Conservation (phyloP, 1,140 invertebrate genomes). For the Sweltsa coloradensis region DNA sequence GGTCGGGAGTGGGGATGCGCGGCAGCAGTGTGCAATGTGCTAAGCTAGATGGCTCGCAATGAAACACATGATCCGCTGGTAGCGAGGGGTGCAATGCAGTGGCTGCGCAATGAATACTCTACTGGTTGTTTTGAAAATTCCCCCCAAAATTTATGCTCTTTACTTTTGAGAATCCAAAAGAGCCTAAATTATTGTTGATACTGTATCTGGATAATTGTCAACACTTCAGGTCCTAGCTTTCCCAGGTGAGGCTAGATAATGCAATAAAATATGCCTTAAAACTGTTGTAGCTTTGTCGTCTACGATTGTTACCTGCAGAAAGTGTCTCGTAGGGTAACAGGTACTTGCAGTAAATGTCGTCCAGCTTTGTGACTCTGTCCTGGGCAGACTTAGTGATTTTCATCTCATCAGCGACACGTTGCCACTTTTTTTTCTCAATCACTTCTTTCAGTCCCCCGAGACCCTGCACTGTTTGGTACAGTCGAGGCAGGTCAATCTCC, state of each 20-base stretch:
- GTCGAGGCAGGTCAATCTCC: constrained; percentile 76
- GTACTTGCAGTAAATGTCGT: constrained; percentile 90
- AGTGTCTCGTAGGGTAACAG: constrained; percentile 82
- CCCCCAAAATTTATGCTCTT: background rate
- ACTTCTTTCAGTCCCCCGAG: constrained; percentile 80
- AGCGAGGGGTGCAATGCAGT: too few species aligned
- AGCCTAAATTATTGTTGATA: constrained; percentile 11
- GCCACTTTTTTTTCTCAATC: constrained; percentile 84
- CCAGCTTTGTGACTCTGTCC: constrained; percentile 72
- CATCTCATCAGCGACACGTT: constrained; percentile 76
- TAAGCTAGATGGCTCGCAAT: too few species aligned
- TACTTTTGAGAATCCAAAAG: constrained; percentile 7
- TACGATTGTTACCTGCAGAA: constrained; percentile 41
- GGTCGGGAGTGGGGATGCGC: background rate
- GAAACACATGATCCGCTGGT: too few species aligned
- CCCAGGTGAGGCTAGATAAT: background rate
- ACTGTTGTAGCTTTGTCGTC: constrained; percentile 16
- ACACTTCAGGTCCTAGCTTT: constrained; percentile 1
- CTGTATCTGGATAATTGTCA: constrained; percentile 5
- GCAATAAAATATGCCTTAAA: background rate
- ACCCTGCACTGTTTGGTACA: constrained; percentile 75
- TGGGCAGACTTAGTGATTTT: constrained; percentile 72
- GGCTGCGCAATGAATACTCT: too few species aligned
- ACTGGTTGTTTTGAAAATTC: background rate
- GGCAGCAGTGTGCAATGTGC: too few species aligned